phyloP scores from a whole-genome alignment of 1,140 invertebrate species.

The Panagrolaimus sp. region DNA sequence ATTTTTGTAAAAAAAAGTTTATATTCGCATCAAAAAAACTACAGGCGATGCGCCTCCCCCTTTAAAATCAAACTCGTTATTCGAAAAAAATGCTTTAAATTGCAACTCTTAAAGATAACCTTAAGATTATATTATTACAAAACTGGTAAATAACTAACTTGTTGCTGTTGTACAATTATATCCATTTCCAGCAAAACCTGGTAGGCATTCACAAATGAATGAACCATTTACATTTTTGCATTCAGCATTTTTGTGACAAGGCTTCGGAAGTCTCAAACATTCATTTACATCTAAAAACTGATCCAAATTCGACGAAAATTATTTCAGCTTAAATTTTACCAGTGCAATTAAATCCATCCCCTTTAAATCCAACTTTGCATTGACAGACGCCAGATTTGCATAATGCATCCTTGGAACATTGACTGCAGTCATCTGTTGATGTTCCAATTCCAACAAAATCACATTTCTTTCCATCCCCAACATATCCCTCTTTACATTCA shows the following conservation, averaged over 20 bases:
- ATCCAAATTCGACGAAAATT: not conserved
- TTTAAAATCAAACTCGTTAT: too few species aligned
- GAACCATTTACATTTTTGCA: constrained; percentile 80
- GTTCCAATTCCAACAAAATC: constrained; percentile 37
- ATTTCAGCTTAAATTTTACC: constrained; percentile 24
- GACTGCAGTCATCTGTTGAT: constrained; percentile 30
- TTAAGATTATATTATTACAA: not conserved
- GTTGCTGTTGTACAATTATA: constrained; percentile 66
- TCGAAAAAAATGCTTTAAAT: too few species aligned
- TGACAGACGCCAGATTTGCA: constrained; percentile 64
- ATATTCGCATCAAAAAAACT: not conserved
- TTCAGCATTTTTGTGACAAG: constrained; percentile 81
- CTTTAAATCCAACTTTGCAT: constrained; percentile 75
- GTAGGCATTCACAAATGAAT: constrained; percentile 74
- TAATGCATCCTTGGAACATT: constrained; percentile 35
- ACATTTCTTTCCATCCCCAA: constrained; percentile 68
- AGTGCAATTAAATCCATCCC: constrained; percentile 73
- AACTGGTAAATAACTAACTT: constrained; percentile 25
- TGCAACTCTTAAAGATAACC: too few species aligned
- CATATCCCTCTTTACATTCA: constrained; percentile 75
- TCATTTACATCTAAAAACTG: constrained; percentile 80
- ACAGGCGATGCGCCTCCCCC: too few species aligned
- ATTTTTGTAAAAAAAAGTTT: too few species aligned
- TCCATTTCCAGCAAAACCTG: constrained; percentile 78
- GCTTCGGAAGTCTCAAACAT: constrained; percentile 68